These are phyloP conservation scores for Gallinago paraguaiae DNA, from an alignment of 2,113 vertebrate species.

Conservation along the genomic window DNA sequence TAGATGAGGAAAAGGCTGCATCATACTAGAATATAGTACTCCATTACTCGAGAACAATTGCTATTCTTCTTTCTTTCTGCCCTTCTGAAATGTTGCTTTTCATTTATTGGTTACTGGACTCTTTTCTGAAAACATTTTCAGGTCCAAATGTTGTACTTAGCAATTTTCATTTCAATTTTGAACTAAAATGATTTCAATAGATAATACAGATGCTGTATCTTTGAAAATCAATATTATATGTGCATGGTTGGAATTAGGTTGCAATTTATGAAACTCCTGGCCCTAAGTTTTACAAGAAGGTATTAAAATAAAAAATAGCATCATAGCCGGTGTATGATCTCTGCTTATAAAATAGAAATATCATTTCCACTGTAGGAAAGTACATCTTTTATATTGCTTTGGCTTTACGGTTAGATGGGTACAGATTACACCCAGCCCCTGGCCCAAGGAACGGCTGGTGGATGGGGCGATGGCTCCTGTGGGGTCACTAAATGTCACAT, in stretches of 20 bases:
- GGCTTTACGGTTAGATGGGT: not conserved
- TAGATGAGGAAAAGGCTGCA: not conserved
- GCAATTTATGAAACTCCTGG: not conserved
- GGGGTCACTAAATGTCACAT: not conserved
- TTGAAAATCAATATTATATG: not conserved
- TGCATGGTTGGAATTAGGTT: not conserved
- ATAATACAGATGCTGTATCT: not conserved
- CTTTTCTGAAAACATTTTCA: not conserved
- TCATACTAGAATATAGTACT: not conserved
- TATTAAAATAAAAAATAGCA: slow-evolving; percentile 42
- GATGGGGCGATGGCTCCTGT: not conserved
- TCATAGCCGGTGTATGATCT: not conserved
- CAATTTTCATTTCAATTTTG: not conserved
- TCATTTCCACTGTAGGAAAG: not conserved
- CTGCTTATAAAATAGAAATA: slow-evolving; percentile 17
- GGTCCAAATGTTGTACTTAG: not conserved
- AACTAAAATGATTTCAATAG: not conserved
- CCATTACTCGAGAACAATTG: not conserved
- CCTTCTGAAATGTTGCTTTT: not conserved
- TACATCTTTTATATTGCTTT: not conserved
- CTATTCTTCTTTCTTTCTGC: not conserved
- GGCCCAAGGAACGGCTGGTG: not conserved
- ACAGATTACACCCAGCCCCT: not conserved
- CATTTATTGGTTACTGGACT: not conserved
- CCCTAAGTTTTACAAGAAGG: not conserved